phyloP scores from a whole-genome alignment of 2,888 invertebrate genomes.

The Caradrina kadenii region DNA sequence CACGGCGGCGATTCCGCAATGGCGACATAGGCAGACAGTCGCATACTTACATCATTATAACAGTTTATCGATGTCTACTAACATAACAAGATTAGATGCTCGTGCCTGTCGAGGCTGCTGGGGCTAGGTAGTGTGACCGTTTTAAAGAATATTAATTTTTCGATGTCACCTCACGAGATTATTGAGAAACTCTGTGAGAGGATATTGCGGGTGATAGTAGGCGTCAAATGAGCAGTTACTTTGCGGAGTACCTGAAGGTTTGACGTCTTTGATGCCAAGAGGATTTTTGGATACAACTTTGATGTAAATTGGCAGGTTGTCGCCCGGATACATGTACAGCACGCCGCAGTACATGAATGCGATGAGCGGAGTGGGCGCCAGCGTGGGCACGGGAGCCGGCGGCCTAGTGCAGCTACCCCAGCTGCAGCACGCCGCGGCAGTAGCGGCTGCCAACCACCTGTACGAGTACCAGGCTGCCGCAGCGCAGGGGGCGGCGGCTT shows the following conservation, averaged over 20 bases:
- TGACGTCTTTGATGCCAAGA: slow-evolving; percentile 43
- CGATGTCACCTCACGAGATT: slow-evolving; percentile 74
- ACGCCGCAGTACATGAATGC: slow-evolving; percentile 95
- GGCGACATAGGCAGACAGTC: slow-evolving; percentile 78
- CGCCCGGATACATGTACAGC: slow-evolving; percentile 93
- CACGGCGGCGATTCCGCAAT: slow-evolving; percentile 81
- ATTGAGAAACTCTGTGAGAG: slow-evolving; percentile 65
- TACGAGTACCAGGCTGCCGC: slow-evolving; percentile 95
- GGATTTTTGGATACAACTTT: slow-evolving; percentile 33
- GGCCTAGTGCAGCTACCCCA: slow-evolving; percentile 93
- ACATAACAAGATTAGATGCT: slow-evolving; percentile 87
- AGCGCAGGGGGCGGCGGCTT: slow-evolving; percentile 93
- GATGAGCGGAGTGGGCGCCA: slow-evolving; percentile 90
- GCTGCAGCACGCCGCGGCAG: slow-evolving; percentile 93
- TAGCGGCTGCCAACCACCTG: slow-evolving; percentile 95
- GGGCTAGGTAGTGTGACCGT: slow-evolving; percentile 88
- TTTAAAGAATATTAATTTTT: slow-evolving; percentile 77
- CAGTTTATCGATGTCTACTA: slow-evolving; percentile 89
- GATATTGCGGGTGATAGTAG: slow-evolving; percentile 70
- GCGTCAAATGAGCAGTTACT: slow-evolving; percentile 63
- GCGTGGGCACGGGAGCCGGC: slow-evolving; percentile 91
- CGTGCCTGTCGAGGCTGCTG: slow-evolving; percentile 84
- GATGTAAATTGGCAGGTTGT: slow-evolving; percentile 81
- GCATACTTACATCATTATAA: slow-evolving; percentile 78
- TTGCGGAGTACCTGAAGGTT: slow-evolving; percentile 54